Base-by-base conservation (phyloP, 2,113 vertebrate species). In the Apodemus speciosus region DNA sequence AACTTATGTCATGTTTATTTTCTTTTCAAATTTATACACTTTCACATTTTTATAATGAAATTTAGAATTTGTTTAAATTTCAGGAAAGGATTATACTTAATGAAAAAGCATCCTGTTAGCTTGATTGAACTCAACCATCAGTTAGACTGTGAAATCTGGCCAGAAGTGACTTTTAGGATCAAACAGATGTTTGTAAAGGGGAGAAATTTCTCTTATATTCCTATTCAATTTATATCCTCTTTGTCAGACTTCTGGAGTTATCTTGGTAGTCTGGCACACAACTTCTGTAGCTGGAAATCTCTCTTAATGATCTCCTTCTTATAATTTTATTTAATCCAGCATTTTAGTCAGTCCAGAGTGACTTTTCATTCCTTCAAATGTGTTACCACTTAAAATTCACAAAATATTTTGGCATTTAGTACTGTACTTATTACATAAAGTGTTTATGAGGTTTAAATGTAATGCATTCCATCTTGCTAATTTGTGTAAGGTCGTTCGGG, bases 61-160 rank as follows among this genome's bases (percentile, higher is more conserved):
- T 95, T 96, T 95, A 95, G 76, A 77, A 85, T 94, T 96, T 95
- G 80, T 93, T 97, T 96, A 92, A 93, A 92, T 95, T 95, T 96
- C 89, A 88, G 86, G 69, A 94, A 95, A 80, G 38, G 66, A 86
- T 89, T 95, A 77, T 90, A 75, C 89, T 94, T 96, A 93, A 94
- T 91, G 89, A 93, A 95, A 94, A 97, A 95, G 35, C 69, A 94
- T 76, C 73, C 56, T 97, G 77, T 96, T 97, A 96, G 64, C 89
- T 93, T 89, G 71, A 94, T 93, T 96, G 88, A 97, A 96, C 43
- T 97, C 92, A 97, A 92, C 88, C 83, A 96, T 97, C 96, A 95
- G 89, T 86, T 94, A 49, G 49, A 96, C 46, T 87, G 89, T 87
- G 94, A 93, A 6, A 91, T 89, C 38, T 14, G 1, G 38, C 7